Percentiles rank a stretch among this genome's conserved stretches.
phyloP scores from a whole-genome alignment of 92 coral and sea anemone genomes.

The Porites cylindrica region DNA sequence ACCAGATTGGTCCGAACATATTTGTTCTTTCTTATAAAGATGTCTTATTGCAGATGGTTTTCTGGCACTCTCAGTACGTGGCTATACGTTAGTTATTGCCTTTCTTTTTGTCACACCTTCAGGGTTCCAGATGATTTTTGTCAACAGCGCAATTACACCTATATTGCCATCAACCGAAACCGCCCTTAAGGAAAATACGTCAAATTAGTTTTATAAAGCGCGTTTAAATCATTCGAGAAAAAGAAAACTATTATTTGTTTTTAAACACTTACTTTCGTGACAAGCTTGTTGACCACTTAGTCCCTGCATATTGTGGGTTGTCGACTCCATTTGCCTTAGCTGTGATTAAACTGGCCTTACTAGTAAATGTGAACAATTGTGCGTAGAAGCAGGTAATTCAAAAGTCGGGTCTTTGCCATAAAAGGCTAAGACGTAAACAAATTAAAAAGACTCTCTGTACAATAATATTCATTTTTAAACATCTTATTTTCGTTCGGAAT shows the following conservation, averaged over 20 bases:
- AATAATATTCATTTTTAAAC: conserved; percentile 49
- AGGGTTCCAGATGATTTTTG: conserved; percentile 11
- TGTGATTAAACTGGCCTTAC: background rate
- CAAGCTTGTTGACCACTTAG: background rate
- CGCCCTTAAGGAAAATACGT: conserved; percentile 18
- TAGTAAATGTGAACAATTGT: background rate
- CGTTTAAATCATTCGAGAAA: background rate
- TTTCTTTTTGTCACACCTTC: background rate
- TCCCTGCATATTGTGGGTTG: background rate
- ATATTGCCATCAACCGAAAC: conserved; percentile 19
- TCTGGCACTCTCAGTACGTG: background rate
- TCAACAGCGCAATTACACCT: conserved; percentile 15
- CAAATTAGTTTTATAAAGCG: background rate
- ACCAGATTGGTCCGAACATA: conserved; percentile 11
- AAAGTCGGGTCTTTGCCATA: conserved; percentile 6
- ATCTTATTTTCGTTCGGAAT: conserved; percentile 12
- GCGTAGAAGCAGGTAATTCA: background rate
- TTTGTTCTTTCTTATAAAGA: conserved; percentile 17
- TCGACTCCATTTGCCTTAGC: background rate
- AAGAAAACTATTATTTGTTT: background rate
- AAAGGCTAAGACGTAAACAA: conserved; percentile 14
- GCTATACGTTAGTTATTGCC: conserved; percentile 10
- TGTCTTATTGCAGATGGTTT: conserved; percentile 18
- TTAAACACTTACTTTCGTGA: background rate
- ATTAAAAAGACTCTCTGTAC: background rate